These are phyloP conservation scores for Aphidius gifuensis DNA, from an alignment of 1,140 invertebrate genomes.

Conservation along the genomic window DNA sequence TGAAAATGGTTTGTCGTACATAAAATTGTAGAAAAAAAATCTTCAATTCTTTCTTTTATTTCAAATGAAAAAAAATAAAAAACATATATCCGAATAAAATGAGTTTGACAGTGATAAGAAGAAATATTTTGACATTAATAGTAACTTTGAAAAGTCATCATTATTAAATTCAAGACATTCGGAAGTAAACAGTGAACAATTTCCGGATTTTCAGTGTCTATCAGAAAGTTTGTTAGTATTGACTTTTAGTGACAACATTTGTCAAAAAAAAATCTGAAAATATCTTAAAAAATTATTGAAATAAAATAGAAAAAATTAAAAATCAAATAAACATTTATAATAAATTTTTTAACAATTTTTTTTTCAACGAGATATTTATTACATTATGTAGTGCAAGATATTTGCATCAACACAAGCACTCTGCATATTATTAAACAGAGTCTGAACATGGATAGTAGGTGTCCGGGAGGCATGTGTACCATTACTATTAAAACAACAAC, in stretches of 20 bases:
- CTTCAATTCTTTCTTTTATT: no score
- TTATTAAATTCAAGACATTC: background rate
- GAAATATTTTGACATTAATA: conserved; percentile 24
- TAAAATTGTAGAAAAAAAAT: conserved; percentile 16
- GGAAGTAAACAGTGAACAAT: conserved; percentile 23
- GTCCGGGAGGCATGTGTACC: background rate
- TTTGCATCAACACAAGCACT: no score
- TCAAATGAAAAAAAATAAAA: conserved; percentile 2
- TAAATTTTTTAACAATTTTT: no score
- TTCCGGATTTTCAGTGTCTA: conserved; percentile 6
- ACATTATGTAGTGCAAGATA: no score
- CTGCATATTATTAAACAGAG: no score
- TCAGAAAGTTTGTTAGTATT: conserved; percentile 10
- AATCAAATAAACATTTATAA: no score
- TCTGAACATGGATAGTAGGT: no score
- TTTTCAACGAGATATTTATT: no score
- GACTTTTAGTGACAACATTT: background rate
- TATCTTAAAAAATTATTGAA: no score
- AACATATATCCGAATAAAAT: conserved; percentile 6
- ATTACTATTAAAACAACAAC: conserved; percentile 34
- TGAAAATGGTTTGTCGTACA: background rate
- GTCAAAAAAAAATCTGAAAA: no score
- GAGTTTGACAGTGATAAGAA: conserved; percentile 29
- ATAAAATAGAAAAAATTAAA: no score
- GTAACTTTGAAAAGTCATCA: conserved; percentile 7